phyloP scores from a whole-genome alignment of 2,113 vertebrate genomes.

The Psophia crepitans region DNA sequence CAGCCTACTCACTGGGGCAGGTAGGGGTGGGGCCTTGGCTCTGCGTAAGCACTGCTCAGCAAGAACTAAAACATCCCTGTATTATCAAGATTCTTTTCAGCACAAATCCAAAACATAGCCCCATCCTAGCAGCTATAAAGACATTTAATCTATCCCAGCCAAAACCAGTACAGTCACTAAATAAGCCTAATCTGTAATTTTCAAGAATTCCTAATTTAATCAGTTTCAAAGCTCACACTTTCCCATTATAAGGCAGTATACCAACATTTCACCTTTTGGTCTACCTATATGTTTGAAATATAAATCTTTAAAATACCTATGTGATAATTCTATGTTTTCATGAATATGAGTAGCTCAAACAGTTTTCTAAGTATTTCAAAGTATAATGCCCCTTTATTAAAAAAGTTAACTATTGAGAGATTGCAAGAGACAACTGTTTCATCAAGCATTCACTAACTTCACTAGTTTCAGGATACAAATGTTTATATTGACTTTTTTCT shows the following conservation, averaged over 20 bases:
- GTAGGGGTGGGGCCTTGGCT: background rate
- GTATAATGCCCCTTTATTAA: background rate
- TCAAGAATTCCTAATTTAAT: background rate
- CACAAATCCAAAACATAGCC: background rate
- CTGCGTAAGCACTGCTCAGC: background rate
- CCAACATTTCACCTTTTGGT: background rate
- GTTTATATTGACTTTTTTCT: background rate
- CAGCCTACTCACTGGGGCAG: accelerated
- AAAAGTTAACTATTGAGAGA: background rate
- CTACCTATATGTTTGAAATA: background rate
- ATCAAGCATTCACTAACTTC: background rate
- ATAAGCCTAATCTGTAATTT: background rate
- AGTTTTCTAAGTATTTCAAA: background rate
- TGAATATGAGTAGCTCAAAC: background rate
- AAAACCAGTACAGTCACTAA: background rate
- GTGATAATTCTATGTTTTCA: background rate
- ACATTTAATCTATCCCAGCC: background rate
- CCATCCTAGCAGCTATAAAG: background rate
- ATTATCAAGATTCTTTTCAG: background rate
- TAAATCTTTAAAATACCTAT: background rate
- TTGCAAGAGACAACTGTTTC: background rate
- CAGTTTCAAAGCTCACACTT: background rate
- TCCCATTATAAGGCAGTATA: background rate
- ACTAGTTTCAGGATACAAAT: background rate
- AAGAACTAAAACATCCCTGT: background rate